These are phyloP conservation scores for Drosophila neonasuta DNA, from an alignment of 2,888 invertebrate genomes.

Conservation along the genomic window DNA sequence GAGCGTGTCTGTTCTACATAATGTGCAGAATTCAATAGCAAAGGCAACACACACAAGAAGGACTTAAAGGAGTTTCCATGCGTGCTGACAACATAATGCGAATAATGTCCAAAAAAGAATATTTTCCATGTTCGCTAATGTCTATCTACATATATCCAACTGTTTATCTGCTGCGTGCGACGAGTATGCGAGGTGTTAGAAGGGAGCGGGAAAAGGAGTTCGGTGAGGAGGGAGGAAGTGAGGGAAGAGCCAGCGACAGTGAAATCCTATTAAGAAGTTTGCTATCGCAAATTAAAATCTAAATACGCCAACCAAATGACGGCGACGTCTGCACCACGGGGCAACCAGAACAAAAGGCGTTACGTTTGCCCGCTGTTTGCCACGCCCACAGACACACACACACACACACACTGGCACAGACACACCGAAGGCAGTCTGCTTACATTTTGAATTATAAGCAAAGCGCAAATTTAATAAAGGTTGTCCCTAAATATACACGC, in stretches of 20 bases:
- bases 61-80: conserved; percentile 46
- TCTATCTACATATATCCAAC: conserved; percentile 24
- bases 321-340: conserved; percentile 65
- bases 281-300: conserved; percentile 78
- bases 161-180: conserved; percentile 9
- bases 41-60: background rate
- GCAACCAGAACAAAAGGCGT: conserved; percentile 47
- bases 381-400: conserved; percentile 31
- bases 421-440: conserved; percentile 43
- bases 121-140: conserved; percentile 64
- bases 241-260: conserved; percentile 57
- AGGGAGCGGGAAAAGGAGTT: background rate
- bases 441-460: conserved; percentile 76
- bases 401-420: background rate
- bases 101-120: conserved; percentile 57
- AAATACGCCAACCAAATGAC: conserved; percentile 73
- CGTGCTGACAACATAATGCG: conserved; percentile 71
- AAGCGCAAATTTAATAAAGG: conserved; percentile 75
- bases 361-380: conserved; percentile 11
- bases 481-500: conserved; percentile 57
- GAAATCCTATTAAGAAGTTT: conserved; percentile 78
- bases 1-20: conserved; percentile 39
- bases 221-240: too few relatives aligned
- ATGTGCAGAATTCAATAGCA: conserved; percentile 41
- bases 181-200: conserved; percentile 27